Conservation (phyloP, 1,140 invertebrate species). For the Drosophila equinoxialis region DNA sequence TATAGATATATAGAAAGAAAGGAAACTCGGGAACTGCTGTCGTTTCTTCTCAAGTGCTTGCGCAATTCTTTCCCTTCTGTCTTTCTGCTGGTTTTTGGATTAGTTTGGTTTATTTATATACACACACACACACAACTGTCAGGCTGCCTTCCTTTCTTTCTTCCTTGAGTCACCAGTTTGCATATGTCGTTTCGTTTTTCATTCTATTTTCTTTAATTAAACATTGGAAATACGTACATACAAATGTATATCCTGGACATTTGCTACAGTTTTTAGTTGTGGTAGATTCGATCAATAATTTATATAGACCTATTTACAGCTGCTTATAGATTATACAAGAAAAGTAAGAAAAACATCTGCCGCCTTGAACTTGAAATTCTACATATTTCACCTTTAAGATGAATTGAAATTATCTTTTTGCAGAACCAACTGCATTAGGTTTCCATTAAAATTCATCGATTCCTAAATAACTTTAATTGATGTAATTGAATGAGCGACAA, state of each 20-base stretch:
- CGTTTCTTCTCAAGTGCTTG: conserved; percentile 19
- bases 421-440: too few species aligned
- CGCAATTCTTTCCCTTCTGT: conserved; percentile 22
- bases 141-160: not conserved
- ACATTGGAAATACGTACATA: conserved; percentile 1
- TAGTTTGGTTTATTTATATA: conserved; percentile 21
- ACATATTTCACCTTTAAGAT: not conserved
- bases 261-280: conserved; percentile 23
- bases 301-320: conserved; percentile 4
- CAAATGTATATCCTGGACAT: conserved; percentile 6
- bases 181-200: conserved; percentile 25
- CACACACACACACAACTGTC: not conserved
- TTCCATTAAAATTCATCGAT: too few species aligned
- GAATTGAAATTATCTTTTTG: too few species aligned
- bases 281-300: conserved; percentile 7
- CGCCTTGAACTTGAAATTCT: conserved; percentile 9
- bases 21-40: conserved; percentile 17
- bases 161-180: conserved; percentile 16
- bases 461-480: too few species aligned
- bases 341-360: not conserved
- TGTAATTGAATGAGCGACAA: too few species aligned
- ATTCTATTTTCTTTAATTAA: conserved; percentile 17
- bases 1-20: conserved; percentile 8
- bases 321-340: not conserved
- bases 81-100: conserved; percentile 13